Percentiles rank a stretch among this genome's conserved stretches.
Conservation (phyloP, 2,888 invertebrate genomes). For the Criorhina ranunculi region DNA sequence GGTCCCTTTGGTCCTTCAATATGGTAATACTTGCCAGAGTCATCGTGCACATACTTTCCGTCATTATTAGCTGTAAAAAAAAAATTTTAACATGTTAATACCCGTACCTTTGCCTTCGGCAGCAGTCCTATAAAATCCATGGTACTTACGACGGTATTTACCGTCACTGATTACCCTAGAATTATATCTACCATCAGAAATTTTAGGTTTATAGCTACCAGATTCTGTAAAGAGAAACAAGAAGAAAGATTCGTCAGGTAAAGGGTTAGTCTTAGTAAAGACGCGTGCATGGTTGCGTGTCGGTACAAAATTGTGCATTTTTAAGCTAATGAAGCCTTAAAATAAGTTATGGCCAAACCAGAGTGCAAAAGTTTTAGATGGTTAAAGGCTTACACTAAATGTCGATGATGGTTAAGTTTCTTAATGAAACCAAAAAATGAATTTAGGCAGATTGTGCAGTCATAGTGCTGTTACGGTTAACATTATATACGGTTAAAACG, state of each 20-base stretch:
- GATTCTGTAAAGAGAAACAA: conserved; percentile 60
- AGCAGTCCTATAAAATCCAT: conserved; percentile 31
- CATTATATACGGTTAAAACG: conserved; percentile 76
- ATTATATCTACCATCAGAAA: conserved; percentile 25
- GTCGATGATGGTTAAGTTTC: conserved; percentile 50
- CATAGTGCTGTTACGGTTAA: conserved; percentile 76
- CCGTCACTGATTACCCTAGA: conserved; percentile 38
- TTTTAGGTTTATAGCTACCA: conserved; percentile 48
- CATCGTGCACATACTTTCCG: conserved; percentile 83
- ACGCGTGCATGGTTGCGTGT: conserved; percentile 56
- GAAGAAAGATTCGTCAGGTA: conserved; percentile 11
- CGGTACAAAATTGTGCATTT: conserved; percentile 36
- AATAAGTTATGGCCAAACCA: conserved; percentile 41
- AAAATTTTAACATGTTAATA: conserved; percentile 19
- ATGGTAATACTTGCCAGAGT: conserved; percentile 83
- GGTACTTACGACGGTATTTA: conserved; percentile 74
- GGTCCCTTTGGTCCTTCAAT: conserved; percentile 84
- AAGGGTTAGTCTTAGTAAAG: conserved; percentile 21
- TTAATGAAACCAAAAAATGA: conserved; percentile 37
- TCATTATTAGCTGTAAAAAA: conserved; percentile 68
- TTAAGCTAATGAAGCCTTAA: conserved; percentile 65
- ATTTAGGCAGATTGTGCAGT: conserved; percentile 63
- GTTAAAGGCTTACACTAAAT: conserved; percentile 63
- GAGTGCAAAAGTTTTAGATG: conserved; percentile 33
- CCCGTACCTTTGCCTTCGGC: neutral